Evolutionary conservation across 2,113 vertebrate genomes (phyloP).

Genomic region (Phocoena phocoena): DNA sequence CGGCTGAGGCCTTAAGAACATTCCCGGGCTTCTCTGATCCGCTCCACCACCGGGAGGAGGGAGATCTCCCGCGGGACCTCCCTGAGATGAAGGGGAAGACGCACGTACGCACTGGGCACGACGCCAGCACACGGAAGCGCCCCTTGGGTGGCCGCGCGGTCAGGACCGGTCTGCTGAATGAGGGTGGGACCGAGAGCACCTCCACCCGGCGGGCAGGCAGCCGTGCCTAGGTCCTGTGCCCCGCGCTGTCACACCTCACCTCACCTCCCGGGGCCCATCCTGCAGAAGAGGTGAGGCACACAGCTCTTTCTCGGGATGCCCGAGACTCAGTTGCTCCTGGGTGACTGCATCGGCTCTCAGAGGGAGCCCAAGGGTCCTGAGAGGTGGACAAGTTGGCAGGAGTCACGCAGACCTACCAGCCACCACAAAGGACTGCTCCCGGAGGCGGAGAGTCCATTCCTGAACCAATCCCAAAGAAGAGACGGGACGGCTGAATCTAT

Average conservation of each 20-base stretch:
- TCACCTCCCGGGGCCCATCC: neutral
- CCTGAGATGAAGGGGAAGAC: too few relatives aligned
- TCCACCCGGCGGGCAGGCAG: neutral
- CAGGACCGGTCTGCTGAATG: accelerated
- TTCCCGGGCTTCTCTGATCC: neutral
- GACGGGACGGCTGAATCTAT: neutral
- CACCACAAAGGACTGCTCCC: neutral
- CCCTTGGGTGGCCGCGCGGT: accelerated
- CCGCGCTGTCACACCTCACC: accelerated
- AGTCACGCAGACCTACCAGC: too few relatives aligned
- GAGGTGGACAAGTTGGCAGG: accelerated
- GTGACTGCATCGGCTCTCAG: accelerated
- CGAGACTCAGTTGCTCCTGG: neutral
- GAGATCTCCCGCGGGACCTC: neutral
- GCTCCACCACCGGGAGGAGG: accelerated
- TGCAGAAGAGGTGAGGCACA: neutral
- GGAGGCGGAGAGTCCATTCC: neutral
- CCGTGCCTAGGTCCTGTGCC: neutral
- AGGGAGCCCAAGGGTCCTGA: neutral
- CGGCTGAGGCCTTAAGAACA: neutral
- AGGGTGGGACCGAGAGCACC: neutral
- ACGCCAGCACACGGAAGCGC: accelerated
- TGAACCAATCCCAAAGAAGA: neutral
- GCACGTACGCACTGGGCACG: neutral
- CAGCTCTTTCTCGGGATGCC: neutral